Percentiles rank a stretch among this genome's conserved stretches.
phyloP scores from a whole-genome alignment of 2,797 vertebrate genomes.

The Platalea minor region DNA sequence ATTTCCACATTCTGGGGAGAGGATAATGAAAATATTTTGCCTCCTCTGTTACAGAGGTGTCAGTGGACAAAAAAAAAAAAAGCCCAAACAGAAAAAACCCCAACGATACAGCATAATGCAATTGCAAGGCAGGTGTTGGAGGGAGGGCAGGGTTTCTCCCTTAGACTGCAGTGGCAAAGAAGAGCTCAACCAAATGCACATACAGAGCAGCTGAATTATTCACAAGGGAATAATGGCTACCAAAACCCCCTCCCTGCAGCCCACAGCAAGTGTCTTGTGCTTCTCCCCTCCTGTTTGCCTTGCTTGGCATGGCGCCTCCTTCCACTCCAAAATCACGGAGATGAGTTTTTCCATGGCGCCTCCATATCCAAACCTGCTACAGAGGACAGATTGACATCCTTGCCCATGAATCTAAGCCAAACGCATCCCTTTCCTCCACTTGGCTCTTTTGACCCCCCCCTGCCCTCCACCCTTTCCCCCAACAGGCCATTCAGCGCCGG shows the following conservation, averaged over 20 bases:
- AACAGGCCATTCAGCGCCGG: accelerated
- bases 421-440: not conserved
- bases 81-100: not conserved
- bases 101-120: not conserved
- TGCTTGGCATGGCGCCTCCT: not conserved
- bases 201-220: not conserved
- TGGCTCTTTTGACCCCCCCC: not conserved
- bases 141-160: not conserved
- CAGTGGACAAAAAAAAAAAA: not conserved
- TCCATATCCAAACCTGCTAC: not conserved
- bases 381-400: not conserved
- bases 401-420: not conserved
- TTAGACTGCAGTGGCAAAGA: not conserved
- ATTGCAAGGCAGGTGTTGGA: not conserved
- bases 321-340: not conserved
- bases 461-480: not conserved
- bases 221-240: not conserved
- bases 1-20: conserved; percentile 72
- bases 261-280: not conserved
- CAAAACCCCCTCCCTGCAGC: not conserved
- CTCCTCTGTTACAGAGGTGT: conserved; percentile 60
- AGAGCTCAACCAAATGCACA: not conserved
- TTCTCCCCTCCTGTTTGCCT: not conserved
- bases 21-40: conserved; percentile 77
- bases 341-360: not conserved